Percentiles rank a stretch among this genome's conserved stretches.
Evolutionary conservation across 2,113 vertebrate genomes (phyloP).

Genomic region (Euleptes europaea): DNA sequence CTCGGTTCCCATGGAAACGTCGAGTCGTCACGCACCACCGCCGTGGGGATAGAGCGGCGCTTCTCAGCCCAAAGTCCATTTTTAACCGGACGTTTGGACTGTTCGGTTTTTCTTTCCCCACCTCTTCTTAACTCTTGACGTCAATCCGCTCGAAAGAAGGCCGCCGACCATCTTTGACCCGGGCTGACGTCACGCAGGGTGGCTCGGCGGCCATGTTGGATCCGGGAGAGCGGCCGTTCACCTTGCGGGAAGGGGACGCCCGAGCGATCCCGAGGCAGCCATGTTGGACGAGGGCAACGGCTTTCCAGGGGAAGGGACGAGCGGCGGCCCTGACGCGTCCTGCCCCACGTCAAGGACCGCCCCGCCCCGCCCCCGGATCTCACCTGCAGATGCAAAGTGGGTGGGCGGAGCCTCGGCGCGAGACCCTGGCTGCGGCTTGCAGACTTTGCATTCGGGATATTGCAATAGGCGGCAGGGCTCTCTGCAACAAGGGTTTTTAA

Average conservation of each 20-base stretch:
- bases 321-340: background rate
- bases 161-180: slow-evolving; percentile 58
- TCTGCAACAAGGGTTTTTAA: too few relatives aligned
- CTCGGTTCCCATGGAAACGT: background rate
- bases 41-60: background rate
- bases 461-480: too few relatives aligned
- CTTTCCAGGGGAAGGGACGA: background rate
- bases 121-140: accelerated
- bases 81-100: background rate
- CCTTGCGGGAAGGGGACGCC: background rate
- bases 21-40: background rate
- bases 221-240: background rate
- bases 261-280: background rate
- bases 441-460: too few relatives aligned
- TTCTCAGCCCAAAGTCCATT: background rate
- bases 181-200: slow-evolving; percentile 37
- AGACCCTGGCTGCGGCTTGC: too few relatives aligned
- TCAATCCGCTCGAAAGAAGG: accelerated
- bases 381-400: background rate
- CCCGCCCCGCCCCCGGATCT: background rate
- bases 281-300: slow-evolving; percentile 2
- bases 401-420: too few relatives aligned
- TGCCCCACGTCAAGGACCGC: background rate
- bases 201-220: background rate
- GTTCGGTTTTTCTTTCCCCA: background rate